phyloP scores from a whole-genome alignment of 2,888 invertebrate genomes.

The Melangyna quadrimaculata region DNA sequence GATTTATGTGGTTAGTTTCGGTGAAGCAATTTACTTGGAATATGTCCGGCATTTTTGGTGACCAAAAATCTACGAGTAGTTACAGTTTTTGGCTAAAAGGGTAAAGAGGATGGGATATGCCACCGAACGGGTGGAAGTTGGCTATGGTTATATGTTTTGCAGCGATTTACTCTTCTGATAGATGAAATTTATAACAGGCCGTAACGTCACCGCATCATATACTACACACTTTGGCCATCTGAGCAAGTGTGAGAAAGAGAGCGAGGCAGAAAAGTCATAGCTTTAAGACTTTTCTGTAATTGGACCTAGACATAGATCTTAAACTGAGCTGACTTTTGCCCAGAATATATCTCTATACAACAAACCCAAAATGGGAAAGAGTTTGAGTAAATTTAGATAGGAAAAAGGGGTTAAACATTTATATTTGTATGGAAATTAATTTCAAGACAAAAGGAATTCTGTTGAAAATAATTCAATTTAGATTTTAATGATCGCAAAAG shows the following conservation, averaged over 20 bases:
- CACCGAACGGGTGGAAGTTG: not conserved
- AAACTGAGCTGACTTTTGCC: not conserved
- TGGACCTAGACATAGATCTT: slow-evolving; percentile 51
- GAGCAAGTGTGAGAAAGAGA: not conserved
- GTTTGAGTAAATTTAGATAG: slow-evolving; percentile 12
- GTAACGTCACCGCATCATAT: slow-evolving; percentile 42
- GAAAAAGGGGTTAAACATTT: slow-evolving; percentile 11
- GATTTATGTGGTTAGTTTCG: slow-evolving; percentile 72
- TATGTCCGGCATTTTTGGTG: slow-evolving; percentile 70
- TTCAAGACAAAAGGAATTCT: slow-evolving; percentile 56
- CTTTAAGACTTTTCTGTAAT: slow-evolving; percentile 14
- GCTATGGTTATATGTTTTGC: slow-evolving; percentile 19
- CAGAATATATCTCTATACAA: not conserved
- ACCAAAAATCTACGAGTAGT: slow-evolving; percentile 68
- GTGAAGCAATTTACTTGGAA: slow-evolving; percentile 72
- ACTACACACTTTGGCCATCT: not conserved
- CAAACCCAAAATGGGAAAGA: not conserved
- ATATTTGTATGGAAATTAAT: slow-evolving; percentile 48
- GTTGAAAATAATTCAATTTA: slow-evolving; percentile 69
- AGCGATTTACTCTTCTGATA: slow-evolving; percentile 55
- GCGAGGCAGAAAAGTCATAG: slow-evolving; percentile 34
- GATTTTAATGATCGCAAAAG: slow-evolving; percentile 43
- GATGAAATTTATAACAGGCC: slow-evolving; percentile 68
- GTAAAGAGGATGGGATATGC: not conserved
- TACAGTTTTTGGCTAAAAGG: slow-evolving; percentile 28